Evolutionary conservation across 2,888 invertebrate genomes (phyloP).

Genomic region (Blera fallax): DNA sequence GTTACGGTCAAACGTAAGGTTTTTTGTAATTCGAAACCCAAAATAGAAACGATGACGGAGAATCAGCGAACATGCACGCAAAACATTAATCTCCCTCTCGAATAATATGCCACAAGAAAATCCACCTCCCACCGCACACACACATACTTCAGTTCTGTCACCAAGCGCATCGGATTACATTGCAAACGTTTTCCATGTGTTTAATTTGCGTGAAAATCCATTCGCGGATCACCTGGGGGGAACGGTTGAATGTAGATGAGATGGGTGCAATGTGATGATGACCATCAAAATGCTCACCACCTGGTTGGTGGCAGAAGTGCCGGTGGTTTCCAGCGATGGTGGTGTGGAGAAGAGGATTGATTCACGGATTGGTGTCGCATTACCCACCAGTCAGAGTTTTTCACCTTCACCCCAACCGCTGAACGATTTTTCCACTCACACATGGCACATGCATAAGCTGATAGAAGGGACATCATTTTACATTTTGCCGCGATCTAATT

Average conservation of each 20-base stretch:
- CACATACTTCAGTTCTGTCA: conserved; percentile 25
- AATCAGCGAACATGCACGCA: conserved; percentile 44
- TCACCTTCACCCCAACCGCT: conserved; percentile 70
- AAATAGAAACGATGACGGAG: conserved; percentile 36
- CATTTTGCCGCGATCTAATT: conserved; percentile 64
- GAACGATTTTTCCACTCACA: conserved; percentile 63
- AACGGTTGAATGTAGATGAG: conserved; percentile 2
- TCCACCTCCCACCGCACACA: conserved; percentile 30
- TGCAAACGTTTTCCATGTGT: conserved; percentile 58
- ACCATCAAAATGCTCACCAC: conserved; percentile 65
- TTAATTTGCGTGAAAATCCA: conserved; percentile 68
- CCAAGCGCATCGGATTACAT: conserved; percentile 48
- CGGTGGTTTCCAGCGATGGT: conserved; percentile 6
- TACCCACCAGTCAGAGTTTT: conserved; percentile 54
- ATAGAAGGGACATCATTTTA: conserved; percentile 53
- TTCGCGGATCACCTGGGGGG: conserved; percentile 27
- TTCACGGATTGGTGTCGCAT: conserved; percentile 59
- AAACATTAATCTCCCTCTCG: conserved; percentile 40
- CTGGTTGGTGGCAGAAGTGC: conserved; percentile 29
- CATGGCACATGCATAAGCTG: not conserved
- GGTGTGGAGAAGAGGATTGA: conserved; percentile 28
- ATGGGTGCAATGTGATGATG: conserved; percentile 61
- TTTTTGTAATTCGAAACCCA: conserved; percentile 61
- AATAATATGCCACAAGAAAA: conserved; percentile 42
- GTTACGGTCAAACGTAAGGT: conserved; percentile 69